These are phyloP conservation scores for Drosophila guanche DNA, from an alignment of 1,140 invertebrate genomes.

Conservation along the genomic window DNA sequence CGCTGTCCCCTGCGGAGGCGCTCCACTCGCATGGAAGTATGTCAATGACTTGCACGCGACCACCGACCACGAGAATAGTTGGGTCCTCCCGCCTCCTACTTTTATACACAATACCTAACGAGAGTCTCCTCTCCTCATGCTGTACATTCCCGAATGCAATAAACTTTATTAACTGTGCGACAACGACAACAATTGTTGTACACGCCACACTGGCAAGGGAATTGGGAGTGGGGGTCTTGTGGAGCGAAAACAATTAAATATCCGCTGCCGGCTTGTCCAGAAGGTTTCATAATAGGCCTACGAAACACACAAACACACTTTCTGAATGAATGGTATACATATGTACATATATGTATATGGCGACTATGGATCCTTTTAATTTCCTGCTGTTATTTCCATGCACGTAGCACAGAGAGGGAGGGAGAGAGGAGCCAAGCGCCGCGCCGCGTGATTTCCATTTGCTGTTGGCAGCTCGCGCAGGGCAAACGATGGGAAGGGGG, in stretches of 20 bases:
- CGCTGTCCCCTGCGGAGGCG: background rate
- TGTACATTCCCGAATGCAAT: constrained; percentile 48
- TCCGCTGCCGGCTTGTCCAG: constrained; percentile 55
- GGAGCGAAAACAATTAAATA: constrained; percentile 67
- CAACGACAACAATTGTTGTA: constrained; percentile 36
- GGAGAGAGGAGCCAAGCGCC: constrained; percentile 28
- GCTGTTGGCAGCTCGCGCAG: constrained; percentile 1
- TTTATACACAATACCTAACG: background rate
- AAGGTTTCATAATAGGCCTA: constrained; percentile 56
- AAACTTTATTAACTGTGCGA: constrained; percentile 53
- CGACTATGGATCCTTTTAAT: constrained; percentile 67
- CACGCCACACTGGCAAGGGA: constrained; percentile 18
- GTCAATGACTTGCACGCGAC: constrained; percentile 66
- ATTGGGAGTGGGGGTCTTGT: constrained; percentile 1
- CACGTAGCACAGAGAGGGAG: constrained; percentile 33
- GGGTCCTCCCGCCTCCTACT: constrained; percentile 4
- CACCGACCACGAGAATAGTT: background rate
- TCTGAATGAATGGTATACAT: background rate
- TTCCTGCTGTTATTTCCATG: constrained; percentile 78
- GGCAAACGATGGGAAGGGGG: background rate
- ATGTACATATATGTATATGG: constrained; percentile 1
- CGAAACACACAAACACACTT: constrained; percentile 20
- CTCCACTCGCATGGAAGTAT: constrained; percentile 47
- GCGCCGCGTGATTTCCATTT: constrained; percentile 73
- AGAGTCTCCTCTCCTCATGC: background rate